Evolutionary conservation across 2,888 invertebrate genomes (phyloP), one percentile per base, ranked within the genome.

Genomic region (Ormyrus nitidulus): DNA sequence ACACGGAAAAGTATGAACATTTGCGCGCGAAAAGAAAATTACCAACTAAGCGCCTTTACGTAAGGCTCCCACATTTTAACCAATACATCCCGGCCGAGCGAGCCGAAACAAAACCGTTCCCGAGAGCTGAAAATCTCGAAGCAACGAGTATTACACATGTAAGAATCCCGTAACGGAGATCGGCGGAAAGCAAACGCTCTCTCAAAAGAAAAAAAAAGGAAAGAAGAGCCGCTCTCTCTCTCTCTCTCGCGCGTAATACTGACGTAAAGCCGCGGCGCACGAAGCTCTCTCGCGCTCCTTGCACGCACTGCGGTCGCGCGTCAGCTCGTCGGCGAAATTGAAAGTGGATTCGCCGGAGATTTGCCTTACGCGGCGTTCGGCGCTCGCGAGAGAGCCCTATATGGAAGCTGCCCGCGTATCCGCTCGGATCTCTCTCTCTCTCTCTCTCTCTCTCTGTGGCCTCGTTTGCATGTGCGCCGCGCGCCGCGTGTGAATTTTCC

Each of bases 321-420:
- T 53, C 61, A 77, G 80, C 84, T 80, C 83, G 83, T 84, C 19
- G 19, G 19, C 85, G 87, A 88, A 89, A 88, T 86, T 85, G 88
- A 89, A 88, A 89, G 89, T 88, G 85, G 86, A 87, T 85, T 88
- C 86, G 84, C 84, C 81, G 85, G 19, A 19, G 19, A 19, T 19
- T 19, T 19, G 19, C 19, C 19, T 19, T 19, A 19, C 19, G 19
- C 19, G 19, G 19, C 19, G 19, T 19, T 19, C 19, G 19, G 19
- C 19, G 19, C 19, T 19, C 19, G 19, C 19, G 19, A 19, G 19
- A 19, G 19, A 19, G 49, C 9, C 64, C 7, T 70, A 56, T n/a
- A 69, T 53, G 61, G 64, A 48, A 48, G 65, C 19, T 19, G 19
- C 0, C 46, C 58, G 69, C 62, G 73, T 72, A 72, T 72, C 72